Conservation (phyloP, 2,113 vertebrate species). For the Neomonachus schauinslandi region DNA sequence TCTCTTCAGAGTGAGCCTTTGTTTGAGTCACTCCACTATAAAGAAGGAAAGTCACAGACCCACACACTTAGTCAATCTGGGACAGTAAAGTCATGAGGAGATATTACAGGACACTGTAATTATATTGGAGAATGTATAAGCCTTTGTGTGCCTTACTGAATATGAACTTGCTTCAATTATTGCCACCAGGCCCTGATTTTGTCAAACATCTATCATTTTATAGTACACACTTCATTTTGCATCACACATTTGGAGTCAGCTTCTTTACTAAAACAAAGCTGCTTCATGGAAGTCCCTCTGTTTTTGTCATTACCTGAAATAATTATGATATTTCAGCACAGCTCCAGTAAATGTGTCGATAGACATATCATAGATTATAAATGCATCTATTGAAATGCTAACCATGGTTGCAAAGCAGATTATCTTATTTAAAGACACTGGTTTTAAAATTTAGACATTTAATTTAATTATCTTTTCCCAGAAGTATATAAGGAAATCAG, state of each 20-base stretch:
- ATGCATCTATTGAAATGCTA: slow-evolving; percentile 82
- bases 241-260: slow-evolving; percentile 75
- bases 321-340: slow-evolving; percentile 77
- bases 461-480: slow-evolving; percentile 90
- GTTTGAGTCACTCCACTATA: neutral
- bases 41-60: slow-evolving; percentile 35
- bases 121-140: slow-evolving; percentile 57
- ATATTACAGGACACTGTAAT: slow-evolving; percentile 38
- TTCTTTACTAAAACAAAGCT: slow-evolving; percentile 78
- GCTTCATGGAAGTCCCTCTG: slow-evolving; percentile 76
- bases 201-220: neutral
- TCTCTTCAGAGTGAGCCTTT: neutral
- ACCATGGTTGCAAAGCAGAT: slow-evolving; percentile 83
- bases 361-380: slow-evolving; percentile 84
- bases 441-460: slow-evolving; percentile 87
- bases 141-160: slow-evolving; percentile 65
- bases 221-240: slow-evolving; percentile 57
- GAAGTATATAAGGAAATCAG: slow-evolving; percentile 85
- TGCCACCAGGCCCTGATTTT: slow-evolving; percentile 29
- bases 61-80: slow-evolving; percentile 22
- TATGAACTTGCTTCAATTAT: slow-evolving; percentile 71
- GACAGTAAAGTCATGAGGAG: slow-evolving; percentile 52
- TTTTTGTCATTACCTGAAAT: slow-evolving; percentile 82
- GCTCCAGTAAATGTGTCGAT: slow-evolving; percentile 79
- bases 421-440: slow-evolving; percentile 85